Base-by-base conservation (phyloP, 1,140 invertebrate genomes). In the Philopotamus ludificatus region DNA sequence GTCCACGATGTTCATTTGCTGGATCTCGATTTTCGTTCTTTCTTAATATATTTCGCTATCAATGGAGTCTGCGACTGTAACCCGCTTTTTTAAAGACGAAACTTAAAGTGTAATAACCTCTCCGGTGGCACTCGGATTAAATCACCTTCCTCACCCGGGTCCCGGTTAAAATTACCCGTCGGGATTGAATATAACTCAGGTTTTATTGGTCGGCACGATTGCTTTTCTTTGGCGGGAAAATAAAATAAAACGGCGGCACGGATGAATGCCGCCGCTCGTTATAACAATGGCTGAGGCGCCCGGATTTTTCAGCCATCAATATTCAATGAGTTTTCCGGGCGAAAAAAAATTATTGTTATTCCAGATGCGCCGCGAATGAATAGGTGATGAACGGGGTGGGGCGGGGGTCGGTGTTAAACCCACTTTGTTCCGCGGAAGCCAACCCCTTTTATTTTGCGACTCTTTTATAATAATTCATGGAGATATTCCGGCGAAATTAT, bases 241-340 rank as follows among this genome's bases (percentile, higher is more conserved):
- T 47, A 47, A 47, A 47, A 47, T 8, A 16, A 47, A 47, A 47
- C 44, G 10, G 44, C 4, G 4, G 44, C 44, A 34, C 28, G 28
- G 28, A 34, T 34, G 28, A 12, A 34, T 34, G 28, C 4, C 12
- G n/a, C 12, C 4, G 28, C 7, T 47, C 44, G 44, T 47, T 47
- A 34, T 20, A 20, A 47, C 44, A 47, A 47, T 47, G 44, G 44
- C 4, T 7, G 44, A 8, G 8, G 44, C 44, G 18, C 8, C 8
- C 8, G 44, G 44, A 47, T 47, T 47, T 47, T 16, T 47, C 8
- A 47, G 18, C 18, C 44, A 47, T 47, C 44, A 47, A 47, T 47
- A 47, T 47, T 47, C 44, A 47, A 47, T 47, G 44, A 47, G 44
- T 47, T 47, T 47, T 47, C 8, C n/a, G n/a, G n/a, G n/a, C n/a